Evolutionary conservation across 1,140 invertebrate species (phyloP).

Genomic region (Euwallacea fornicatus): DNA sequence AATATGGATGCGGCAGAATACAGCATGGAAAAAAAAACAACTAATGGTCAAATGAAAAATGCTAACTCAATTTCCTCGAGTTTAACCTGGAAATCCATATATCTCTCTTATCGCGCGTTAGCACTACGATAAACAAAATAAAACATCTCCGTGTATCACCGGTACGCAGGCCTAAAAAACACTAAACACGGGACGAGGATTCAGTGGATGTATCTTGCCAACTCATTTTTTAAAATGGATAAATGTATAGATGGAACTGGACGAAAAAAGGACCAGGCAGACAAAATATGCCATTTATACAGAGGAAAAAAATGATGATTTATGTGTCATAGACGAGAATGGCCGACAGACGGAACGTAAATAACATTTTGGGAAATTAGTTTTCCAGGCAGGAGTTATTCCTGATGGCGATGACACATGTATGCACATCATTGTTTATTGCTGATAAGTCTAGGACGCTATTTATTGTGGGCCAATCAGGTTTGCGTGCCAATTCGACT

Average conservation of each 20-base stretch:
- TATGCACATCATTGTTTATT: no score
- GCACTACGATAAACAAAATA: constrained; percentile 15
- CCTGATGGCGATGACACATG: no score
- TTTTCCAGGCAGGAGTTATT: constrained; percentile 7
- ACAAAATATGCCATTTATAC: constrained; percentile 34
- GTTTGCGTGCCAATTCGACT: no score
- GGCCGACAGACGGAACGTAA: constrained; percentile 25
- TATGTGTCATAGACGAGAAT: constrained; percentile 29
- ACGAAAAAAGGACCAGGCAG: constrained; percentile 16
- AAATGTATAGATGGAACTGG: not conserved
- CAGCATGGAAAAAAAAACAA: no score
- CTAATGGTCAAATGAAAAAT: not conserved
- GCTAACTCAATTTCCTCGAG: constrained; percentile 8
- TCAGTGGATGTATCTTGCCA: constrained; percentile 7
- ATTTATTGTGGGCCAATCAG: no score
- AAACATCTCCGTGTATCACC: constrained; percentile 10
- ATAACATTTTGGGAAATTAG: constrained; percentile 26
- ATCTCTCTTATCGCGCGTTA: constrained; percentile 11
- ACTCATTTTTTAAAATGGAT: constrained; percentile 13
- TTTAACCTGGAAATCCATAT: constrained; percentile 7
- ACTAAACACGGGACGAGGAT: constrained; percentile 3
- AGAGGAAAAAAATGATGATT: constrained; percentile 31
- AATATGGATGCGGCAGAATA: no score
- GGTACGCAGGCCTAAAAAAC: constrained; percentile 12
- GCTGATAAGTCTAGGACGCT: no score